Evolutionary conservation across 1,140 invertebrate genomes (phyloP), one percentile per base, ranked within the genome.

Genomic region (Saccostrea cuccullata): DNA sequence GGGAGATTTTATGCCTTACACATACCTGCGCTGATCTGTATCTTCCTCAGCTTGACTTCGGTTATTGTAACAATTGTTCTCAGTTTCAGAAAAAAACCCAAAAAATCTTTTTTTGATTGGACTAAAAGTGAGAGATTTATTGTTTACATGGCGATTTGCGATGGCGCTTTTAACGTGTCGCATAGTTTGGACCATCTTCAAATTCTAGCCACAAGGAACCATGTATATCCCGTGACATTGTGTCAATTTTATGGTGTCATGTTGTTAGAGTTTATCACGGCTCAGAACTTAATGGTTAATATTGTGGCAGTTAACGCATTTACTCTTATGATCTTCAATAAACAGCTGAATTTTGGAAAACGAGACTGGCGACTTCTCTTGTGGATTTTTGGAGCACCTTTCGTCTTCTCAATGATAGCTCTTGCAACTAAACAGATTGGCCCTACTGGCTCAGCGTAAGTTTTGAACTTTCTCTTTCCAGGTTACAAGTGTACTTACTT

Each of bases 61-160:
- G 89, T 73, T 5, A 20, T 64, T 11, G 55, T 47, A 13, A 58
- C 87, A 1, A 55, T 89, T n/a, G 26, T 82, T n/a, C 30, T 82
- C 15, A 73, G 86, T 6, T 87, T 85, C 23, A 55, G 70, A 26
- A 84, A 73, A 40, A 64, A 13, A 23, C 23, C 60, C 8, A 40
- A 55, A 47, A 55, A 55, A 17, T 8, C 86, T 0, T 89, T 89
- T 56, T 89, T 87, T 58, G 30, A 20, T 13, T 87, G 89, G 83
- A 70, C 86, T 0, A 89, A 89, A 56, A 89, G 82, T n/a, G 89
- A 89, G 47, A 64, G 89, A 30, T 89, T 89, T 82, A 58, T 89
- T 11, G 86, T 89, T 11, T 87, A 89, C n/a, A 60, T 89, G 55
- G 89, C 89, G 13, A 56, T 89, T 17, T 89, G 89, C 83, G 89